Evolutionary conservation across 2,113 vertebrate genomes (phyloP).

Genomic region (Romanogobio albipinnatus): DNA sequence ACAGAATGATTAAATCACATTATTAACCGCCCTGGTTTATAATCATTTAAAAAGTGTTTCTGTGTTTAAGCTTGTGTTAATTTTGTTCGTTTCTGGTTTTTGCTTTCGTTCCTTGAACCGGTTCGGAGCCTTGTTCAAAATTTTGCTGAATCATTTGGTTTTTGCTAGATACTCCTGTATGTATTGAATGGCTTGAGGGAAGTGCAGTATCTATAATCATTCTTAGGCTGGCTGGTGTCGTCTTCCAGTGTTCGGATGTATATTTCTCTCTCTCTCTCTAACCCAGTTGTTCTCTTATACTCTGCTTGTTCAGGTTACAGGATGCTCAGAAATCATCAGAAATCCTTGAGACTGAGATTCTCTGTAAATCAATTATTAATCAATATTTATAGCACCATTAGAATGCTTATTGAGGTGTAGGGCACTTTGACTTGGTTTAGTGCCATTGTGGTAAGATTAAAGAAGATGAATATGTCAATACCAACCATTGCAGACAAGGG

Average conservation of each 20-base stretch:
- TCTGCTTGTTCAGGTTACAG: slow-evolving; percentile 38
- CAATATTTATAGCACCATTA: slow-evolving; percentile 31
- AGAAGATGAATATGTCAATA: background rate
- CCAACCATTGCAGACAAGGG: background rate
- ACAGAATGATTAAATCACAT: too few species aligned
- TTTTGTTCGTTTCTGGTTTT: too few species aligned
- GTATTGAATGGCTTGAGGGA: slow-evolving; percentile 45
- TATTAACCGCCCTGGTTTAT: too few species aligned
- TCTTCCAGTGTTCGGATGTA: slow-evolving; percentile 4
- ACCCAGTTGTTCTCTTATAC: slow-evolving; percentile 3
- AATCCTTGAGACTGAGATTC: slow-evolving; percentile 32
- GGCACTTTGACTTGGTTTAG: slow-evolving; percentile 11
- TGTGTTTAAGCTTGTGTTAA: too few species aligned
- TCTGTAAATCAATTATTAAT: slow-evolving; percentile 21
- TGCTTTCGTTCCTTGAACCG: too few species aligned
- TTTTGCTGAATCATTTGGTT: slow-evolving; percentile 49
- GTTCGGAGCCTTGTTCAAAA: background rate
- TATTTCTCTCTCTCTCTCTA: background rate
- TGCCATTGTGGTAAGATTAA: slow-evolving; percentile 2
- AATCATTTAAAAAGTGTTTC: too few species aligned
- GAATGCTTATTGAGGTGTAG: background rate
- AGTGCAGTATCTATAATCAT: slow-evolving; percentile 39
- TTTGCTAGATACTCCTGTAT: slow-evolving; percentile 8
- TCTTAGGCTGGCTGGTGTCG: slow-evolving; percentile 16
- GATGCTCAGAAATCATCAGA: slow-evolving; percentile 33